A percentile compares a stretch with the other conserved stretches of the same genome.
Conservation (phyloP, 2,797 vertebrate species). For the Varecia variegata region DNA sequence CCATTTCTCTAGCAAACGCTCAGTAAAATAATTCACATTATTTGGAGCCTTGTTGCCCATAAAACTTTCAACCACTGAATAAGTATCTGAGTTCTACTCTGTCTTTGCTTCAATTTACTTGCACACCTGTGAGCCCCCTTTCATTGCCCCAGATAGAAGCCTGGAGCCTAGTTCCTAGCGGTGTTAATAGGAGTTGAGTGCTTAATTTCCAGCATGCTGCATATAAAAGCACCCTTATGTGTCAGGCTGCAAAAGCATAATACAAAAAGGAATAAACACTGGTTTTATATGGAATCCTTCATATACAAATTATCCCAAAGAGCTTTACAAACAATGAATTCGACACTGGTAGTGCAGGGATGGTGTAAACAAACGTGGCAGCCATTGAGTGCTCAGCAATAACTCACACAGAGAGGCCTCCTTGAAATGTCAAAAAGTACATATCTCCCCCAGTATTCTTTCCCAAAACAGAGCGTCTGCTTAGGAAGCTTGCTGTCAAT, state of each 20-base stretch:
- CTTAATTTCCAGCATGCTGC: slow-evolving; percentile 58
- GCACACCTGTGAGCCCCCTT: neutral
- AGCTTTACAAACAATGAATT: slow-evolving; percentile 62
- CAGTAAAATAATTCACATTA: slow-evolving; percentile 44
- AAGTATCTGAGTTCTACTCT: slow-evolving; percentile 18
- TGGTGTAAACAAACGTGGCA: slow-evolving; percentile 44
- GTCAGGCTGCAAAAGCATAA: slow-evolving; percentile 44
- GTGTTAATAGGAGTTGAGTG: slow-evolving; percentile 41
- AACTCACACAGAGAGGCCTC: slow-evolving; percentile 47
- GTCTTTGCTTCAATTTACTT: slow-evolving; percentile 60
- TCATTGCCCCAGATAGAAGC: neutral
- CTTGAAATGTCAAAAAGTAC: slow-evolving; percentile 63
- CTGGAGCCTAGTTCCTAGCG: neutral
- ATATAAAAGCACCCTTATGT: slow-evolving; percentile 59
- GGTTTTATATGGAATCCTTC: slow-evolving; percentile 63
- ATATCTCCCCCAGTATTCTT: neutral
- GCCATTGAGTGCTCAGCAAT: neutral
- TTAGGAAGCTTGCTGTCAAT: slow-evolving; percentile 27
- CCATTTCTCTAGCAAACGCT: slow-evolving; percentile 37
- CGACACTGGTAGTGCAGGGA: neutral
- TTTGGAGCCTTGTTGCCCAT: neutral
- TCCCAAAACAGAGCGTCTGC: neutral
- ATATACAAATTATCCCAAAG: slow-evolving; percentile 69
- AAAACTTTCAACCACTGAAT: slow-evolving; percentile 60
- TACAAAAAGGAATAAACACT: slow-evolving; percentile 61